Percentiles rank a stretch among this genome's conserved stretches.
These are phyloP conservation scores for Talpa occidentalis DNA, from an alignment of 2,113 vertebrate genomes.

Conservation along the genomic window DNA sequence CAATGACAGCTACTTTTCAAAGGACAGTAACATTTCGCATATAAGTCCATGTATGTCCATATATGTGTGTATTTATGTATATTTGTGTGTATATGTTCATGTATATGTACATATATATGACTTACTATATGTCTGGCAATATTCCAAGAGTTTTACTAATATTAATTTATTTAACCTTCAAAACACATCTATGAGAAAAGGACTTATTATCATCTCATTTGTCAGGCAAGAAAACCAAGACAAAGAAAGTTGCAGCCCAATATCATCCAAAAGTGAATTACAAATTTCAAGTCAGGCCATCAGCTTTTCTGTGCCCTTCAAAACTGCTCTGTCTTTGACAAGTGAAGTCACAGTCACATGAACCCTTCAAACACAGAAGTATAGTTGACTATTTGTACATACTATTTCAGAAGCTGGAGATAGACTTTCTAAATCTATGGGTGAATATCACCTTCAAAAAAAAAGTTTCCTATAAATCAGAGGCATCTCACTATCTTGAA, in stretches of 20 bases:
- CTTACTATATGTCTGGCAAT: background rate
- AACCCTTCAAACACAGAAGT: background rate
- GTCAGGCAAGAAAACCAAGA: background rate
- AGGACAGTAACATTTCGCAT: too few species aligned
- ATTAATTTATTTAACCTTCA: background rate
- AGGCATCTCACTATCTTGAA: background rate
- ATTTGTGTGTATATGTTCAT: too few species aligned
- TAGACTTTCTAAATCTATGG: background rate
- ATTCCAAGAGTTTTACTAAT: background rate
- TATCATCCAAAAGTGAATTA: background rate
- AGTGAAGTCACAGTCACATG: background rate
- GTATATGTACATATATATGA: background rate
- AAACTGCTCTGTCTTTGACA: background rate
- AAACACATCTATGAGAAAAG: background rate
- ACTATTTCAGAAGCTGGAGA: background rate
- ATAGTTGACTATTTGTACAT: background rate
- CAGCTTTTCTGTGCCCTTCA: background rate
- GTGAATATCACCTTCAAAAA: conserved; percentile 15
- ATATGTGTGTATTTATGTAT: too few species aligned
- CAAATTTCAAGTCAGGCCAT: background rate
- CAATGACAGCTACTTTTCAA: background rate
- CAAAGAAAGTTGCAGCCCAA: background rate
- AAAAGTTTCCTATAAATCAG: background rate
- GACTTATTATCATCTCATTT: background rate
- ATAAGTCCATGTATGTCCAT: too few species aligned